A percentile compares a stretch with the other conserved stretches of the same genome.
phyloP scores from a whole-genome alignment of 1,140 invertebrate genomes.

The Hycleus phaleratus region DNA sequence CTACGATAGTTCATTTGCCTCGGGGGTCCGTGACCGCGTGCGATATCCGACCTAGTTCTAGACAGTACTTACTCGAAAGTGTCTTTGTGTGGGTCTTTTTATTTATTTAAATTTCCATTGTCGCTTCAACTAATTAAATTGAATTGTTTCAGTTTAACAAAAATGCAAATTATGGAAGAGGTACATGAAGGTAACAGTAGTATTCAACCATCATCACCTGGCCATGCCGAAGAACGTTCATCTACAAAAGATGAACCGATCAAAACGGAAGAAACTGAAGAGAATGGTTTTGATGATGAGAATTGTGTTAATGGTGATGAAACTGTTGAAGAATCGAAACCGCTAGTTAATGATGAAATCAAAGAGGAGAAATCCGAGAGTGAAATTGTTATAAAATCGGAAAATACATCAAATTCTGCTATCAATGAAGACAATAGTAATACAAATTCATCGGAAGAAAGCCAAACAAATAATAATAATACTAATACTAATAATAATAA shows the following conservation, averaged over 20 bases:
- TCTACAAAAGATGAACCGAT: slow-evolving; percentile 15
- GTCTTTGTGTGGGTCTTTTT: slow-evolving; percentile 9
- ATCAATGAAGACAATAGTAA: slow-evolving; percentile 21
- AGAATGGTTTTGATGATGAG: slow-evolving; percentile 11
- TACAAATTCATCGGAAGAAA: slow-evolving; percentile 12
- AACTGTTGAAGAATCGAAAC: slow-evolving; percentile 7
- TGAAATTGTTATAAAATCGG: slow-evolving; percentile 13
- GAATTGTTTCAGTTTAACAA: slow-evolving; percentile 39
- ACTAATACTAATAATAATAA: not conserved
- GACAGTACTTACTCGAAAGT: not conserved
- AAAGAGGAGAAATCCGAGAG: slow-evolving; percentile 14
- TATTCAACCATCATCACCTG: slow-evolving; percentile 36
- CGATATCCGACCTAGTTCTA: slow-evolving; percentile 23
- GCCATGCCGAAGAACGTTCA: slow-evolving; percentile 35
- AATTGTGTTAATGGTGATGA: slow-evolving; percentile 5
- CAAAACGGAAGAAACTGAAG: not conserved
- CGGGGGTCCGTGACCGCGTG: slow-evolving; percentile 30
- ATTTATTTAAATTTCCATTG: not conserved
- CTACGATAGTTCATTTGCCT: slow-evolving; percentile 29
- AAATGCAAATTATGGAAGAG: slow-evolving; percentile 42
- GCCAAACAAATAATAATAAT: not conserved
- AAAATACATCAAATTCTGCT: slow-evolving; percentile 7
- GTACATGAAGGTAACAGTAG: slow-evolving; percentile 35
- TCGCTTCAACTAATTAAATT: not conserved
- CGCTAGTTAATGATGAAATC: slow-evolving; percentile 1